Percentiles rank a stretch among this genome's conserved stretches.
Conservation (phyloP, 2,888 invertebrate genomes). For the Pristionchus arcanus region DNA sequence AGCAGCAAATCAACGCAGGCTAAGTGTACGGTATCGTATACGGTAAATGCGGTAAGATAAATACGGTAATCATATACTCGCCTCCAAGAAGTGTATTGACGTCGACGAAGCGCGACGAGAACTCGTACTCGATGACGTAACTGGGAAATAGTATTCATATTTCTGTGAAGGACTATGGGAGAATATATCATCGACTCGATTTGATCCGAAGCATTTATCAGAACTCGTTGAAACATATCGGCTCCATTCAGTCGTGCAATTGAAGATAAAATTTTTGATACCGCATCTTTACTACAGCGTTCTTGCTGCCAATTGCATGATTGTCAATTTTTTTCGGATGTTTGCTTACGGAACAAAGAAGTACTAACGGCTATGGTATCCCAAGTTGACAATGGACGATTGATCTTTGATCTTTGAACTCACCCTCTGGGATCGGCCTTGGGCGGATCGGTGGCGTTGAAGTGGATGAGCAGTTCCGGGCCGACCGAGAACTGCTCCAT, state of each 20-base stretch:
- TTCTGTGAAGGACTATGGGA: too few relatives aligned
- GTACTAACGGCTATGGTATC: too few relatives aligned
- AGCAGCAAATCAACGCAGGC: neutral
- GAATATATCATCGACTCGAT: too few relatives aligned
- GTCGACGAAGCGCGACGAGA: slow-evolving; percentile 98
- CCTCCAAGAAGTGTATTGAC: slow-evolving; percentile 86
- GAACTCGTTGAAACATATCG: too few relatives aligned
- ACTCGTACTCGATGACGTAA: slow-evolving; percentile 92
- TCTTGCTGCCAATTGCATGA: too few relatives aligned
- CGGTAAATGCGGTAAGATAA: neutral
- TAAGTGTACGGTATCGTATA: neutral
- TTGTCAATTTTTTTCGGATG: too few relatives aligned
- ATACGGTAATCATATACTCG: slow-evolving; percentile 34
- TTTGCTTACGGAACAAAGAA: too few relatives aligned
- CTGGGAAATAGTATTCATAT: slow-evolving; percentile 57
- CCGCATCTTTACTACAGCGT: too few relatives aligned
- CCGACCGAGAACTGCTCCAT: slow-evolving; percentile 76
- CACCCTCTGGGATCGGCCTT: slow-evolving; percentile 97
- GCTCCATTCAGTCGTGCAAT: too few relatives aligned
- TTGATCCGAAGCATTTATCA: too few relatives aligned
- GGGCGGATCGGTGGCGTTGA: slow-evolving; percentile 78
- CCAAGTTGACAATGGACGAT: too few relatives aligned
- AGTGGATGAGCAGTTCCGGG: slow-evolving; percentile 75
- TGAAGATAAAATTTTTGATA: too few relatives aligned
- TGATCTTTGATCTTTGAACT: slow-evolving; percentile 80